Percentiles rank a stretch among this genome's conserved stretches.
phyloP scores from a whole-genome alignment of 2,797 vertebrate genomes.

The Channa striata region DNA sequence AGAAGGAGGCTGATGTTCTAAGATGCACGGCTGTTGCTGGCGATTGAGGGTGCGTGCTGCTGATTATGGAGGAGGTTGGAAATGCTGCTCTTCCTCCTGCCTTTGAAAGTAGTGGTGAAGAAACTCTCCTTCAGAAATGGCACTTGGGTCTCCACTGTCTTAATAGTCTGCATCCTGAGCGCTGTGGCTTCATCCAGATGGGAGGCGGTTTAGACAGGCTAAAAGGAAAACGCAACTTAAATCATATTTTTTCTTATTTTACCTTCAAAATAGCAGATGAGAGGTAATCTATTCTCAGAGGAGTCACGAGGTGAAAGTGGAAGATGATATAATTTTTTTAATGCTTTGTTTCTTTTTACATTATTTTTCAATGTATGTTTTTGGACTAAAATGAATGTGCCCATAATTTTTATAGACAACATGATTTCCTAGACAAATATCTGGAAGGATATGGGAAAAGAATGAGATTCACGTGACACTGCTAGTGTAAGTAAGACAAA shows the following conservation, averaged over 20 bases:
- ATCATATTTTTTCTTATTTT: background rate
- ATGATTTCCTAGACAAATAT: too few species aligned
- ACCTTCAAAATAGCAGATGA: background rate
- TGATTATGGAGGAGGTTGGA: slow-evolving; percentile 79
- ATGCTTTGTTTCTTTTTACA: background rate
- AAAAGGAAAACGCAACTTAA: slow-evolving; percentile 15
- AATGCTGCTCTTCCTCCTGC: slow-evolving; percentile 81
- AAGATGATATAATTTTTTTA: too few species aligned
- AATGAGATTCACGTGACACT: too few species aligned
- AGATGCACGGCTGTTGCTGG: slow-evolving; percentile 63
- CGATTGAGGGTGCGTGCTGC: slow-evolving; percentile 59
- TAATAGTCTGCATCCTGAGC: slow-evolving; percentile 85
- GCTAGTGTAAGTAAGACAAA: too few species aligned
- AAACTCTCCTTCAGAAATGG: slow-evolving; percentile 84
- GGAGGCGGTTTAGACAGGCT: background rate
- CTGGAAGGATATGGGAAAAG: too few species aligned
- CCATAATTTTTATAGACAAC: too few species aligned
- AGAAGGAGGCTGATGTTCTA: slow-evolving; percentile 62
- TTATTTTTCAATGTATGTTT: too few species aligned
- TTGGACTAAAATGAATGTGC: too few species aligned
- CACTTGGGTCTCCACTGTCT: slow-evolving; percentile 84
- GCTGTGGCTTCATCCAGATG: slow-evolving; percentile 29
- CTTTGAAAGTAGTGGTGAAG: slow-evolving; percentile 81
- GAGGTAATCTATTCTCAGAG: background rate
- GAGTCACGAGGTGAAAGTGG: slow-evolving; percentile 8